phyloP scores from a whole-genome alignment of 2,113 vertebrate genomes.

The Azemiops feae region DNA sequence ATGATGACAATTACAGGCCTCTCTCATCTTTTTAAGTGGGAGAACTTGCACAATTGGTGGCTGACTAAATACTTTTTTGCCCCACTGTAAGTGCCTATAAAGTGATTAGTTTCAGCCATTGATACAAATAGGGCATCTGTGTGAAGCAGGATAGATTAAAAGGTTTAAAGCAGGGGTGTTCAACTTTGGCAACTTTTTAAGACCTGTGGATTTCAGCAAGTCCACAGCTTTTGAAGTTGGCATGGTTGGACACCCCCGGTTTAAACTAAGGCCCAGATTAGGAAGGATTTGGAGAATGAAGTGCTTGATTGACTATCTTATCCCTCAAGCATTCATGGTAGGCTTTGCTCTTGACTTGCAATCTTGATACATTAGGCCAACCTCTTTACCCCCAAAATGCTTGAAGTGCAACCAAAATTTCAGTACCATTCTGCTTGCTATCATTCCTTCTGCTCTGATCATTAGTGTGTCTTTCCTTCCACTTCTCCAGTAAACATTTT shows the following conservation, averaged over 20 bases:
- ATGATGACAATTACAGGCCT: no score
- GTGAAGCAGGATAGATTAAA: neutral
- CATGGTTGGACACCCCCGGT: no score
- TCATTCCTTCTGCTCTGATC: neutral
- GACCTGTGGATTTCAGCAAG: no score
- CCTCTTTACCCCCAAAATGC: conserved; percentile 7
- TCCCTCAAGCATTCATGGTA: neutral
- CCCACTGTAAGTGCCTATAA: neutral
- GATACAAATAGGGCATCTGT: neutral
- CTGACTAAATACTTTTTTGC: no score
- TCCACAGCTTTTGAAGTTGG: no score
- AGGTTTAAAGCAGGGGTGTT: neutral
- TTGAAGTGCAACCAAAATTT: neutral
- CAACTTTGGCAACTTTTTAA: no score
- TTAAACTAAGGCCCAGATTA: neutral
- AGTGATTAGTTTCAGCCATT: neutral
- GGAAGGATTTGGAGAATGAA: neutral
- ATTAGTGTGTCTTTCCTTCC: neutral
- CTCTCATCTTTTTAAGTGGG: no score
- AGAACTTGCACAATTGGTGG: no score
- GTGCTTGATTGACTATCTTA: neutral
- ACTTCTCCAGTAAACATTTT: neutral
- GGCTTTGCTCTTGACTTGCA: neutral
- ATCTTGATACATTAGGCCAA: neutral
- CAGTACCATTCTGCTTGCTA: neutral